Evolutionary conservation across 2,113 vertebrate species (phyloP), one percentile per base, ranked within the genome.

Genomic region (Glaucomys volans): DNA sequence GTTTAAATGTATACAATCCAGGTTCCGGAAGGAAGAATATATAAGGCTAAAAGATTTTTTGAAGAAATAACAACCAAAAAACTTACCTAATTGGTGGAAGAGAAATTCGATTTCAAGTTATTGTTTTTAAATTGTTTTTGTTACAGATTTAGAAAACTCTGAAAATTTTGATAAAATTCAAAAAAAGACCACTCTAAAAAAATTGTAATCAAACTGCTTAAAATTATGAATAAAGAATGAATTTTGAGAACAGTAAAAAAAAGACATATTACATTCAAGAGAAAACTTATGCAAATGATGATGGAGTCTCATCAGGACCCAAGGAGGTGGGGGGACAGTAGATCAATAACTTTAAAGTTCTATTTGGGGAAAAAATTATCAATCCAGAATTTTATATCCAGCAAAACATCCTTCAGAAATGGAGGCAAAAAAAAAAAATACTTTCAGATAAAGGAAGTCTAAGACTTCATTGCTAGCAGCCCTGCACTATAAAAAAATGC

Each of bases 401-500:
- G 42, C 12, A 87, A 89, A 92, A 64, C 91, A 91, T 69, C 64
- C 50, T 94, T 89, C 54, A 87, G 5, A 54, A 91, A 93, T 75
- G 2, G 77, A 94, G 16, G 24, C 71, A 81, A 95, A 95, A 89
- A 79, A 93, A 91, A 97, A 64, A 44, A 16, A 26, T 90, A 67
- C 37, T 89, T 91, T 72, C 47, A 89, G 18, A 72, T 59, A 64
- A 92, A 82, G 14, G 42, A 87, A 93, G 35, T 28, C 18, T 75
- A 77, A 86, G 8, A 66, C 67, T 50, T 90, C 28, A 84, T 50
- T 77, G 44, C 40, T 88, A 82, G 44, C 3, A 91, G 14, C 67
- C 1, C 40, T 64, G 9, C 18, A 57, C 14, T 83, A 75, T 16
- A 77, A 54, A 74, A 85, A 62, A 62, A 6, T 18, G 0, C 50